Evolutionary conservation across 2,888 invertebrate genomes (phyloP).

Genomic region (Matsumyia berberina): DNA sequence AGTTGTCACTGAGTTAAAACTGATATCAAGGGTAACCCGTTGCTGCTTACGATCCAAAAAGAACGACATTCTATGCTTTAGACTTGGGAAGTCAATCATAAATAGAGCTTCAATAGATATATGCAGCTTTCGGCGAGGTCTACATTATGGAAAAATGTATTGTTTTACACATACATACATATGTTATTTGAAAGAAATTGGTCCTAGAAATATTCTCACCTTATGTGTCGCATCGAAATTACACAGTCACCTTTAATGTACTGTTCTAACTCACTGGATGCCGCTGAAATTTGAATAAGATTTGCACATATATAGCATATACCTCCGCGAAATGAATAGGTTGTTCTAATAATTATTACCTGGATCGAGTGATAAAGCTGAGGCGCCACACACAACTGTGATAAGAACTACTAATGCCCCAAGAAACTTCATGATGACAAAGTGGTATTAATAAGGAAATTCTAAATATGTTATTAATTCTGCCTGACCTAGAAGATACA

Average conservation of each 20-base stretch:
- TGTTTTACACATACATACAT: not conserved
- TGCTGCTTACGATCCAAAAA: constrained; percentile 84
- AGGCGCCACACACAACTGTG: constrained; percentile 77
- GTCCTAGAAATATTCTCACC: constrained; percentile 79
- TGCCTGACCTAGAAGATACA: constrained; percentile 17
- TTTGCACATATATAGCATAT: not conserved
- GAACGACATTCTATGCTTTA: constrained; percentile 84
- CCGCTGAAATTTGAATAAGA: constrained; percentile 79
- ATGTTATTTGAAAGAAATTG: not conserved
- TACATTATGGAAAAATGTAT: constrained; percentile 67
- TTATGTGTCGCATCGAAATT: constrained; percentile 84
- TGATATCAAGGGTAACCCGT: constrained; percentile 83
- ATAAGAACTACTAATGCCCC: constrained; percentile 78
- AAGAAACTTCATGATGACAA: constrained; percentile 80
- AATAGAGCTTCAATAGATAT: constrained; percentile 84
- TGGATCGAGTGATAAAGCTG: constrained; percentile 84
- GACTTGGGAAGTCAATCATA: constrained; percentile 84
- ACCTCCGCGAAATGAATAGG: not conserved
- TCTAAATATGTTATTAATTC: not conserved
- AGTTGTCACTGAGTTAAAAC: constrained; percentile 81
- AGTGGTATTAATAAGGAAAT: not conserved
- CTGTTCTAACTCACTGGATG: constrained; percentile 83
- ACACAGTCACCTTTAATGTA: constrained; percentile 84
- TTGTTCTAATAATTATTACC: constrained; percentile 78
- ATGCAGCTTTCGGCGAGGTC: constrained; percentile 83